Evolutionary conservation across 2,113 vertebrate species (phyloP).

Genomic region (Bos javanicus): DNA sequence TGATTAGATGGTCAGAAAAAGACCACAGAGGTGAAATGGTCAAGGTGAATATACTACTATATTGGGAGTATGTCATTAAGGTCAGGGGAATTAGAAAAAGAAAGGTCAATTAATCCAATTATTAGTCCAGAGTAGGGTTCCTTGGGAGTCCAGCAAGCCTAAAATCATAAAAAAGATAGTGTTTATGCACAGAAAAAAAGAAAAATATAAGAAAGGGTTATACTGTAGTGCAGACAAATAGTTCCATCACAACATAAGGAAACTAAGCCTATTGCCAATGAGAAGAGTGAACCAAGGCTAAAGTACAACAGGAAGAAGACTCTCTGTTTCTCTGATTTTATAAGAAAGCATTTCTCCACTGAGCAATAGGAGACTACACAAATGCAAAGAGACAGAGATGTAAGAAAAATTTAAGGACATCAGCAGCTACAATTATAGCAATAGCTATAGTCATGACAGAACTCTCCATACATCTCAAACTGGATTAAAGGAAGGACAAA

Average conservation of each 20-base stretch:
- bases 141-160: neutral
- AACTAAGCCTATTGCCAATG: neutral
- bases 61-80: neutral
- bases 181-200: neutral
- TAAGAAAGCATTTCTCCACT: neutral
- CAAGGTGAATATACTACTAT: neutral
- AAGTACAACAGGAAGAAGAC: neutral
- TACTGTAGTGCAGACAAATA: neutral
- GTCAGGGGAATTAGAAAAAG: neutral
- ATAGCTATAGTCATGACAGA: neutral
- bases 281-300: neutral
- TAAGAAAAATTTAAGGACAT: conserved; percentile 38
- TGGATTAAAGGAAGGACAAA: conserved; percentile 22
- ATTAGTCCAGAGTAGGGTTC: neutral
- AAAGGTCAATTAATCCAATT: neutral
- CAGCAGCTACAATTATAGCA: neutral
- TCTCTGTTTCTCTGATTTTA: neutral
- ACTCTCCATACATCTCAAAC: conserved; percentile 36
- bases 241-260: neutral
- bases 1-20: neutral
- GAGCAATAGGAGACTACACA: neutral
- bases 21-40: neutral
- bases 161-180: neutral
- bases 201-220: neutral
- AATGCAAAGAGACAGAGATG: conserved; percentile 39